These are phyloP conservation scores for Steatocranus sp. DNA, from an alignment of 2,797 vertebrate species.

Conservation along the genomic window DNA sequence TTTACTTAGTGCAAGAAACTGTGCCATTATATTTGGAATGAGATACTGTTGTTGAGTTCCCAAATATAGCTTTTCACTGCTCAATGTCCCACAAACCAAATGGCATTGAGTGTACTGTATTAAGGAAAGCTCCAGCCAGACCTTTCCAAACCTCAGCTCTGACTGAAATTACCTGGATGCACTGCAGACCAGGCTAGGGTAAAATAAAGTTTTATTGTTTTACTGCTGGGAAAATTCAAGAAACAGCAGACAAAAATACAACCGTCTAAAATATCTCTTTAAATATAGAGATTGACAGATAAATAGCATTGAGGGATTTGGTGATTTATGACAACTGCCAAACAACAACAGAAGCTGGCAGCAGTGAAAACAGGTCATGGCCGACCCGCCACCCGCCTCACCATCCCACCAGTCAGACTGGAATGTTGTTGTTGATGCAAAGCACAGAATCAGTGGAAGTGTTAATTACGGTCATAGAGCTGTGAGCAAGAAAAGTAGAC, in stretches of 20 bases:
- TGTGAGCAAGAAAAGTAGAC: conserved; percentile 66
- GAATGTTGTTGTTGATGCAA: conserved; percentile 77
- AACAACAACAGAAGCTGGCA: conserved; percentile 52
- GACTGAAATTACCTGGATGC: conserved; percentile 44
- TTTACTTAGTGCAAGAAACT: neutral
- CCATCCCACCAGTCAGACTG: conserved; percentile 63
- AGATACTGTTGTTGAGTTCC: conserved; percentile 19
- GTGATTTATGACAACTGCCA: conserved; percentile 9
- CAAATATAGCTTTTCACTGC: conserved; percentile 17
- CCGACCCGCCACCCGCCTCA: conserved; percentile 33
- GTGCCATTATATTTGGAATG: conserved; percentile 22
- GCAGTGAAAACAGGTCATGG: conserved; percentile 38
- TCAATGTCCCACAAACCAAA: conserved; percentile 39
- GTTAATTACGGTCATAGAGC: conserved; percentile 75
- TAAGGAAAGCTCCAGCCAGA: conserved; percentile 12
- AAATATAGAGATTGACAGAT: neutral
- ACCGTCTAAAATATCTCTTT: neutral
- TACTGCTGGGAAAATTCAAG: neutral
- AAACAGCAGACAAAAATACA: neutral
- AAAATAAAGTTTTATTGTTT: conserved; percentile 28
- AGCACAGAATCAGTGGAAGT: conserved; percentile 60
- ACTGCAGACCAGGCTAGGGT: neutral
- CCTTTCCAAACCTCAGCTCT: conserved; percentile 33
- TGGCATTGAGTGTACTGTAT: conserved; percentile 10
- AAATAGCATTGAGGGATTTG: neutral